Base-by-base conservation (phyloP, 2,888 invertebrate species). In the Ophonus ardosiacus region DNA sequence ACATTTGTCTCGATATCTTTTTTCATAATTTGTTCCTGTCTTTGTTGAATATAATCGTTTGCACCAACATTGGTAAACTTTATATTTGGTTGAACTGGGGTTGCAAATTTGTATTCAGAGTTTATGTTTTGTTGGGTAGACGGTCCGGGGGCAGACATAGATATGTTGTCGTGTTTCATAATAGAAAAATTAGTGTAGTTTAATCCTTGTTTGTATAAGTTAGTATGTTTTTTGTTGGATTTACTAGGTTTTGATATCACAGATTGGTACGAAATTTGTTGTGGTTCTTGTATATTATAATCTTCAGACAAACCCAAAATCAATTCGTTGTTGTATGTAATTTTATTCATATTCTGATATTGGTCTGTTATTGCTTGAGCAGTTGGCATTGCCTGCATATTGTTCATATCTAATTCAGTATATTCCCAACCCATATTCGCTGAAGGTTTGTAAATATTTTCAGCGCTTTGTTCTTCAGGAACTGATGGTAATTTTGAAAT, bases 401-500 rank as follows among this genome's bases (percentile, higher is more conserved):
- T 86, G 10, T 82, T 78, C 59, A 88, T 86, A 86, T 89, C 89
- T 78, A 89, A 86, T 68, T 89, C 88, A 87, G 91, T 86, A 90
- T 89, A 88, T 86, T 88, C 86, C 88, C 89, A 86, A 81, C 86
- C 74, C 86, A 85, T 71, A 31, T 8, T 51, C 1, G 43, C 43
- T 51, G 8, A 3, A 13, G 87, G 84, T 84, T 87, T 88, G 81
- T 87, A 88, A 8, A 87, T 65, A 59, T 84, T 85, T 68, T 88
- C 88, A 57, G 87, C 87, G 51, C 86, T 87, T 82, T 89, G 89
- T 89, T 94, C 94, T 91, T 94, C 94, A 86, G 94, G 94, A 85
- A 94, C 94, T 6, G 94, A 91, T 31, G 94, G 93, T 86, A 94
- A 89, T 89, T 93, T 93, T 15, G 92, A 91, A 87, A 92, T 92